Evolutionary conservation across 2,797 vertebrate species (phyloP).

Genomic region (Pogoniulus pusillus): DNA sequence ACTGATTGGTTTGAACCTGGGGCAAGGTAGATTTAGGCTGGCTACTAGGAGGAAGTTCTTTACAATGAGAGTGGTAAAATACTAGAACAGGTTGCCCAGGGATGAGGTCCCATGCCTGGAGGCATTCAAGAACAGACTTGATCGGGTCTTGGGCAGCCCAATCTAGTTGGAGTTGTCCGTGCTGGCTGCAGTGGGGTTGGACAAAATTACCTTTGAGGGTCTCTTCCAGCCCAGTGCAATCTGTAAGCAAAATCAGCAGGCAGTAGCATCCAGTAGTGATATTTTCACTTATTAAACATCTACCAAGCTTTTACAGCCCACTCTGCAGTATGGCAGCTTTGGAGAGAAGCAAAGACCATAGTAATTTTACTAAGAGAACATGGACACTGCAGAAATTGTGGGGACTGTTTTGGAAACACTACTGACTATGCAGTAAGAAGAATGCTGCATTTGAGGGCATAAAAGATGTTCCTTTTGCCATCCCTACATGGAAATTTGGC

Average conservation of each 20-base stretch:
- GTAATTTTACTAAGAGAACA: not conserved
- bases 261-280: not conserved
- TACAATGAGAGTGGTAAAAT: no score
- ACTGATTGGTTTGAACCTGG: not conserved
- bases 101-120: no score
- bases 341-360: not conserved
- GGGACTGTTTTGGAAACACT: not conserved
- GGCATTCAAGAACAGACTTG: no score
- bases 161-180: no score
- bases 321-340: not conserved
- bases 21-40: no score
- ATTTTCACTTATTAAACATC: not conserved
- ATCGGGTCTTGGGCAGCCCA: no score
- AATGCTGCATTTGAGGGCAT: not conserved
- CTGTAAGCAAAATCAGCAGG: not conserved
- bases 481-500: not conserved
- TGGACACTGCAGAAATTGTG: not conserved
- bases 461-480: not conserved
- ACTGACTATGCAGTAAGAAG: not conserved
- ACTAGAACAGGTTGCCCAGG: no score
- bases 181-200: no score
- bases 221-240: no score
- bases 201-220: no score
- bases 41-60: no score
- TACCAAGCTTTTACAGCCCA: not conserved